Percentiles rank a stretch among this genome's conserved stretches.
phyloP scores from a whole-genome alignment of 2,888 invertebrate species.

The Coenonympha arcania region DNA sequence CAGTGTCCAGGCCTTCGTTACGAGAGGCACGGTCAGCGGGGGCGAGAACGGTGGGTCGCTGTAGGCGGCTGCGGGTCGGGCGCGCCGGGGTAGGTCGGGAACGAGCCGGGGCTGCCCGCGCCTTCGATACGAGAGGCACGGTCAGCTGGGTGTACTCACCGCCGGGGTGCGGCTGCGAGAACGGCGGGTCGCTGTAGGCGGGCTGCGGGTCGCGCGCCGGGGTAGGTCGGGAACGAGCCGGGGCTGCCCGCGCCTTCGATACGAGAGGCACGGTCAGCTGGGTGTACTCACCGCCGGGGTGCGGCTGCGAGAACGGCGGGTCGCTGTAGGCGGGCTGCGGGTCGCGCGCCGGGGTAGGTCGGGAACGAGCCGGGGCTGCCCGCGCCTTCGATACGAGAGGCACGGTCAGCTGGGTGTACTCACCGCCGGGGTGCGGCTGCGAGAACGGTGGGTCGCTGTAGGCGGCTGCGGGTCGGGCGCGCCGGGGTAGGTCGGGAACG shows the following conservation, averaged over 20 bases:
- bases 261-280: too few relatives aligned
- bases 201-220: conserved; percentile 86
- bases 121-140: too few relatives aligned
- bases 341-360: too few relatives aligned
- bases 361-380: too few relatives aligned
- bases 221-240: conserved; percentile 87
- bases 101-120: conserved; percentile 75
- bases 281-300: conserved; percentile 33
- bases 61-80: conserved; percentile 86
- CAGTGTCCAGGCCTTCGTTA: too few relatives aligned
- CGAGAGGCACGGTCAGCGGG: too few relatives aligned
- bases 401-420: too few relatives aligned
- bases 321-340: conserved; percentile 89
- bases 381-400: too few relatives aligned
- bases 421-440: conserved; percentile 62
- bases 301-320: conserved; percentile 85
- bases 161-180: conserved; percentile 75
- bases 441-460: conserved; percentile 94
- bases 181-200: conserved; percentile 93
- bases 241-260: conserved; percentile 65
- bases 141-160: too few relatives aligned
- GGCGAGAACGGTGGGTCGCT: conserved; percentile 92
- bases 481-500: conserved; percentile 90
- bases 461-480: conserved; percentile 84
- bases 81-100: conserved; percentile 90